phyloP scores from a whole-genome alignment of 2,797 vertebrate species.

The Acropternis orthonyx region DNA sequence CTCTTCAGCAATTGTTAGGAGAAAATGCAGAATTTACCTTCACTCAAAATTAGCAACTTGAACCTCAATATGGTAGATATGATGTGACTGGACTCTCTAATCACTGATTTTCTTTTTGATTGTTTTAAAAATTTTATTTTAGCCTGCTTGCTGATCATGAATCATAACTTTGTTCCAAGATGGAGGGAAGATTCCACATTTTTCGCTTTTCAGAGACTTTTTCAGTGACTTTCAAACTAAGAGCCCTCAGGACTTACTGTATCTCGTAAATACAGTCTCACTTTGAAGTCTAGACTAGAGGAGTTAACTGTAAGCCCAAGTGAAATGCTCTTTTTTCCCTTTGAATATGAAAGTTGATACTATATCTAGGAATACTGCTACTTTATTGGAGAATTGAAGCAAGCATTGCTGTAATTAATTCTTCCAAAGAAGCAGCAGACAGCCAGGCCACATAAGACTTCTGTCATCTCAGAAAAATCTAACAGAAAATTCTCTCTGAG shows the following conservation, averaged over 20 bases:
- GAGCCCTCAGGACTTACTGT: slow-evolving; percentile 14
- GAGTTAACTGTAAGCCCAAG: not conserved
- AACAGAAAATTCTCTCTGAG: not conserved
- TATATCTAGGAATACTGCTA: not conserved
- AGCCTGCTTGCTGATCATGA: slow-evolving; percentile 21
- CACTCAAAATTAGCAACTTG: not conserved
- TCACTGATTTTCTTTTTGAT: not conserved
- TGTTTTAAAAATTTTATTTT: not conserved
- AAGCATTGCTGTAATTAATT: not conserved
- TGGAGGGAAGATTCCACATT: not conserved
- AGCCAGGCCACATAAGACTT: not conserved
- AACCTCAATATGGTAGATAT: not conserved
- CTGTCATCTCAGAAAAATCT: not conserved
- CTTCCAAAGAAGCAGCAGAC: not conserved
- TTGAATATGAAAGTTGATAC: not conserved
- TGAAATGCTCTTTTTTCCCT: not conserved
- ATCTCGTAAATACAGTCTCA: not conserved
- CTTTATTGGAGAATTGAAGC: not conserved
- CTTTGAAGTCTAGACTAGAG: slow-evolving; percentile 39
- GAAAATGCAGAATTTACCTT: slow-evolving; percentile 31
- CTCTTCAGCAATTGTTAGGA: not conserved
- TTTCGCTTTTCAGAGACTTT: not conserved
- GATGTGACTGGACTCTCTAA: not conserved
- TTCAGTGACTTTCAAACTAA: not conserved
- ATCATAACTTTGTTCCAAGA: not conserved